Evolutionary conservation across 2,113 vertebrate species (phyloP).

Genomic region (Lampris megalopsis): DNA sequence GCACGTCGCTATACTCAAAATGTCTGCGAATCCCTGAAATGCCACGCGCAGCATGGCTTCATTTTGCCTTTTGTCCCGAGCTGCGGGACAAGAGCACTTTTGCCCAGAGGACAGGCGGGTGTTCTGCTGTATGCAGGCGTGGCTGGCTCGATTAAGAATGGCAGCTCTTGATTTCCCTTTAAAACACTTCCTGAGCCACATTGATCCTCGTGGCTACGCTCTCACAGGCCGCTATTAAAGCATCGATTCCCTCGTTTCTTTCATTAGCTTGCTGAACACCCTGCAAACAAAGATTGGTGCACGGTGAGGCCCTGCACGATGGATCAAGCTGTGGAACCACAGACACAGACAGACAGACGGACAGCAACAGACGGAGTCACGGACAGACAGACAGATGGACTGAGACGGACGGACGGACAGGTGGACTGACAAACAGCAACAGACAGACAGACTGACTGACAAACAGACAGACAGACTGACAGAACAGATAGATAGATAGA

Average conservation of each 20-base stretch:
- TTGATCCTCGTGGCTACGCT: conserved; percentile 20
- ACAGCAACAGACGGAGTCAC: no score
- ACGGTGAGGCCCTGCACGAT: conserved; percentile 4
- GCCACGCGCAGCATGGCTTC: no score
- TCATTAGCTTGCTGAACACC: conserved; percentile 39
- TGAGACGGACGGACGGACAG: no score
- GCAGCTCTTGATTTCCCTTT: not conserved
- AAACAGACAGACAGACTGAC: not conserved
- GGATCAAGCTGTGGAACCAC: not conserved
- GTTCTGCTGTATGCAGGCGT: not conserved
- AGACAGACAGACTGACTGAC: not conserved
- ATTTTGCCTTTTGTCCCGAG: not conserved
- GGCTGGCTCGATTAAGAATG: conserved; percentile 18
- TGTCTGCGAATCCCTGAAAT: no score
- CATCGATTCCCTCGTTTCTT: conserved; percentile 36
- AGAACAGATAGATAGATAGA: no score
- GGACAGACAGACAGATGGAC: not conserved
- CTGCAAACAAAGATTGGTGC: not conserved
- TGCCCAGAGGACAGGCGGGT: no score
- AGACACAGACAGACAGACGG: not conserved
- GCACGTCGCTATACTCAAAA: no score
- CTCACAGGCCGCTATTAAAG: conserved; percentile 27
- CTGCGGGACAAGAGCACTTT: not conserved
- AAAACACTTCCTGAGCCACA: not conserved
- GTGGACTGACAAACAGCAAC: not conserved